Conservation (phyloP, 2,888 invertebrate genomes). For the Chymomyza caudatula region DNA sequence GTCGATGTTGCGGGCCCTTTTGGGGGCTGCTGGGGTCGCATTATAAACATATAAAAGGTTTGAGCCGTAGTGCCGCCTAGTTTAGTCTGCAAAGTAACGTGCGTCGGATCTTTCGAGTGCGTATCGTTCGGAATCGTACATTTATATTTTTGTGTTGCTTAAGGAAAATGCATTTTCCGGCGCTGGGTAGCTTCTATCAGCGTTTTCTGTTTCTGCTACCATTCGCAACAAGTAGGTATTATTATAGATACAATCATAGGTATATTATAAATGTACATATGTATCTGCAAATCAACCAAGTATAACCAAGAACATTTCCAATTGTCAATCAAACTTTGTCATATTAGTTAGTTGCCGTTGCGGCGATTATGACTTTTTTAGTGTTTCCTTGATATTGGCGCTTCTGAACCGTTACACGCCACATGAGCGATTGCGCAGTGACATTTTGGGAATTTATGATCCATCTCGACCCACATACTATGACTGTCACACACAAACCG, state of each 20-base stretch:
- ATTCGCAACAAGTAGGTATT: conserved; percentile 55
- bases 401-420: conserved; percentile 32
- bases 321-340: conserved; percentile 11
- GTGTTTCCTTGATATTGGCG: conserved; percentile 28
- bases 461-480: conserved; percentile 41
- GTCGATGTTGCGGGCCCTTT: background rate
- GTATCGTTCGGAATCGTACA: background rate
- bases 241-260: conserved; percentile 2
- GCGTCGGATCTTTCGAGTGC: conserved; percentile 11
- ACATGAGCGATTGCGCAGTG: conserved; percentile 21
- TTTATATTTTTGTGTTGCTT: background rate
- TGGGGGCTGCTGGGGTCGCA: background rate
- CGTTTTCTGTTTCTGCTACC: conserved; percentile 56
- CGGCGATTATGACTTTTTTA: background rate
- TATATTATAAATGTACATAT: conserved; percentile 1
- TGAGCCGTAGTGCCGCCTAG: conserved; percentile 30
- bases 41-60: conserved; percentile 33
- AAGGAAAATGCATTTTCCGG: conserved; percentile 59
- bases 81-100: conserved; percentile 50
- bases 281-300: conserved; percentile 45
- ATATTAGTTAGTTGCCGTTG: background rate
- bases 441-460: conserved; percentile 45
- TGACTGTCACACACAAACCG: conserved; percentile 44
- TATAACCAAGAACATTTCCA: conserved; percentile 40
- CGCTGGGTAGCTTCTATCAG: conserved; percentile 56